Evolutionary conservation across 2,888 invertebrate genomes (phyloP).

Genomic region (Orthonychiurus folsomi): DNA sequence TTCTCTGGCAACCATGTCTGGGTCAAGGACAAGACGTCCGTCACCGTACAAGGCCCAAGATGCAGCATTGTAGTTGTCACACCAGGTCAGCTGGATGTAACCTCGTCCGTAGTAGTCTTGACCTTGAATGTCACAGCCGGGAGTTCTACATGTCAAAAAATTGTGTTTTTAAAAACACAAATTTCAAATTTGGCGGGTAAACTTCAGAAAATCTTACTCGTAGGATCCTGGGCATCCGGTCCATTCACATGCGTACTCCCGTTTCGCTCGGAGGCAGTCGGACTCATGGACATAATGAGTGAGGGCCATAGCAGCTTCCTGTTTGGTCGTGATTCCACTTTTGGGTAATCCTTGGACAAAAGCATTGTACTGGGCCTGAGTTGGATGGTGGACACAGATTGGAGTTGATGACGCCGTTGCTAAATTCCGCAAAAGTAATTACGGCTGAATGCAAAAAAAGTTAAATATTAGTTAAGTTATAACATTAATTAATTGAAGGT

Average conservation of each 20-base stretch:
- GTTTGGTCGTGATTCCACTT: constrained; percentile 23
- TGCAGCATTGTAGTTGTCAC: constrained; percentile 15
- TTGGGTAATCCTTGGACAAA: constrained; percentile 18
- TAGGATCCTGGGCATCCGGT: constrained; percentile 18
- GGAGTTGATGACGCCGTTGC: constrained; percentile 11
- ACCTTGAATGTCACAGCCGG: constrained; percentile 2
- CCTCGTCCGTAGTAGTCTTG: constrained; percentile 16
- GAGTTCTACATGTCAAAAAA: background rate
- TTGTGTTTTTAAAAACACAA: too few relatives aligned
- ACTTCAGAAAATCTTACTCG: too few relatives aligned
- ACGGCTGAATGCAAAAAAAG: background rate
- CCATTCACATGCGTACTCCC: constrained; percentile 22
- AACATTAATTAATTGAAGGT: background rate
- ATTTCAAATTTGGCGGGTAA: too few relatives aligned
- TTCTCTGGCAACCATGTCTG: constrained; percentile 13
- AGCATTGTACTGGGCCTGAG: constrained; percentile 22
- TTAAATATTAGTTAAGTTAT: background rate
- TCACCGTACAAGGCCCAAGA: constrained; percentile 10
- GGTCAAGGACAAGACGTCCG: constrained; percentile 6
- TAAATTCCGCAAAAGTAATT: background rate
- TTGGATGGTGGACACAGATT: constrained; percentile 29
- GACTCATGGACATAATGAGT: constrained; percentile 33
- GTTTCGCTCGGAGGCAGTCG: constrained; percentile 25
- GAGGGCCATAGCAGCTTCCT: constrained; percentile 36
- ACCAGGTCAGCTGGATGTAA: constrained; percentile 18